Conservation (phyloP, 2,797 vertebrate species). For the Cryptoprocta ferox region DNA sequence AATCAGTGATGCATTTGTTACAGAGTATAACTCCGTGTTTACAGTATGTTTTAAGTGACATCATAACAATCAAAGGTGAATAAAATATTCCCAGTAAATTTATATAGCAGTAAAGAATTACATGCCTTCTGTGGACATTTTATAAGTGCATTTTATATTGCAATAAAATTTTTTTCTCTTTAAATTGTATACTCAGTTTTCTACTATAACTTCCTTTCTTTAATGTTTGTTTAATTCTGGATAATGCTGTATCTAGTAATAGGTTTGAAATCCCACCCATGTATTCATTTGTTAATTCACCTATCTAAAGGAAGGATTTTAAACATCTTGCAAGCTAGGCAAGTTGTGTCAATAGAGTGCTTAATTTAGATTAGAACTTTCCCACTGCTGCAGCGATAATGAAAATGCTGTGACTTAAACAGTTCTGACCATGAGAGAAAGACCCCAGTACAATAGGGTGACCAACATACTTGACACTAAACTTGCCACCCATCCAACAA, state of each 20-base stretch:
- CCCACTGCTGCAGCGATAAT: neutral
- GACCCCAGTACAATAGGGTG: neutral
- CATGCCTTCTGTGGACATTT: constrained; percentile 79
- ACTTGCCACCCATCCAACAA: neutral
- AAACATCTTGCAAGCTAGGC: constrained; percentile 11
- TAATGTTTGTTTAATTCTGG: constrained; percentile 8
- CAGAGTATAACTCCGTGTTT: constrained; percentile 74
- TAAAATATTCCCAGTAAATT: constrained; percentile 76
- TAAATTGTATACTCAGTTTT: constrained; percentile 68
- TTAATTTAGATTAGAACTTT: neutral
- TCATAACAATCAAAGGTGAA: constrained; percentile 63
- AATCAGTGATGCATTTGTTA: constrained; percentile 75
- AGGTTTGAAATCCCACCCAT: neutral
- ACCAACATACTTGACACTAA: neutral
- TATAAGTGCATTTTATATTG: constrained; percentile 82
- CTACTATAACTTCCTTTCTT: constrained; percentile 31
- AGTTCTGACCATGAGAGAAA: neutral
- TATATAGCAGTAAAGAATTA: constrained; percentile 75
- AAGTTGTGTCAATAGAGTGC: neutral
- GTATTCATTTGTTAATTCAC: constrained; percentile 25
- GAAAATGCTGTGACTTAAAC: neutral
- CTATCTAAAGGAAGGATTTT: constrained; percentile 35
- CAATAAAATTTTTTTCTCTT: constrained; percentile 82
- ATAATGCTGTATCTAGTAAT: neutral
- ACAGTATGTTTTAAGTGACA: constrained; percentile 72